Evolutionary conservation across 2,113 vertebrate species (phyloP).

Genomic region (Pica pica): DNA sequence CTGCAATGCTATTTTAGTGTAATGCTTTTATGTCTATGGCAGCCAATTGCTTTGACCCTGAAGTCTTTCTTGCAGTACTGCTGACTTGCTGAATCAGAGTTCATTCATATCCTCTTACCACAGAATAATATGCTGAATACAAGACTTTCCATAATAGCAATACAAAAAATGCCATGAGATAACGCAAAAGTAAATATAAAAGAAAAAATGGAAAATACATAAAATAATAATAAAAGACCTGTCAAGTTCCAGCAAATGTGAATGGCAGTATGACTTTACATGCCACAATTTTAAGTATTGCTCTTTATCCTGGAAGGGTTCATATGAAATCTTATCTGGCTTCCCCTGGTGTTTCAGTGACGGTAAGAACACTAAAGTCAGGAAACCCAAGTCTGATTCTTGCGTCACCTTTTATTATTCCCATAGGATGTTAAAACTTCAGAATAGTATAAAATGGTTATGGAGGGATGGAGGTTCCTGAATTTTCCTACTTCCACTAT

Average conservation of each 20-base stretch:
- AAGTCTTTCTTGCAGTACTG: constrained; percentile 21
- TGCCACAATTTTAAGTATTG: not conserved
- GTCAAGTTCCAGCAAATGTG: not conserved
- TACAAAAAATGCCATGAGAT: not conserved
- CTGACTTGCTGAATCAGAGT: constrained; percentile 36
- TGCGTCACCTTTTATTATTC: not conserved
- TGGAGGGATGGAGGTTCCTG: not conserved
- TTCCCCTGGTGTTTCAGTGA: not conserved
- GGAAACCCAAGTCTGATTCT: not conserved
- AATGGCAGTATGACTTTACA: not conserved
- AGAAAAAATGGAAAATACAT: not conserved
- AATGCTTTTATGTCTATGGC: constrained; percentile 9
- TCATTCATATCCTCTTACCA: constrained; percentile 13
- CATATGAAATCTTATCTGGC: not conserved
- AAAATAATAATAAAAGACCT: not conserved
- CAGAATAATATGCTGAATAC: not conserved
- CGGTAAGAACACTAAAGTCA: not conserved
- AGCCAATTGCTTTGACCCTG: constrained; percentile 52
- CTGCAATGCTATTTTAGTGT: constrained; percentile 31
- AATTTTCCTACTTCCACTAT: not conserved
- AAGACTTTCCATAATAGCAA: not conserved
- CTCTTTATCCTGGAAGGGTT: not conserved
- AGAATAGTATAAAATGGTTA: not conserved
- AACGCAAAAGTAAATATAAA: not conserved
- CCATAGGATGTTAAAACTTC: not conserved